Evolutionary conservation across 2,797 vertebrate genomes (phyloP), one percentile per base, ranked within the genome.

Genomic region (Sylvia borin): DNA sequence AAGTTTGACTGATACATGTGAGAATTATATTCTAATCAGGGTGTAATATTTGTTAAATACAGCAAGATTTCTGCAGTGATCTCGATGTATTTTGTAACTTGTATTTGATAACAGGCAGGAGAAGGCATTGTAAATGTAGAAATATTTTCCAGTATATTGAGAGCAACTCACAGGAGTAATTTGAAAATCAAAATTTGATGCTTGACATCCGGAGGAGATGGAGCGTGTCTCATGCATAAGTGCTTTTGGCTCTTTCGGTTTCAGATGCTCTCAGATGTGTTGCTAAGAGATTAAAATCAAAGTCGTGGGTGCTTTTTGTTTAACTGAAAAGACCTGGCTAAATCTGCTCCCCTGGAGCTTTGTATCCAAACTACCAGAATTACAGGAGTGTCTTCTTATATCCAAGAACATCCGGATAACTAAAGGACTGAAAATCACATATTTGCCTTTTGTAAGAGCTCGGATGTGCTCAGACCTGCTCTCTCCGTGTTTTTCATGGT

Each of bases 1-100:
- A 32, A 19, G 10, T 36, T 66, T 53, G 32, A 42, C 19, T 53
- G 20, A 16, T 60, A 12, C 0, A 1, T 6, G 1, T 22, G 2
- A 21, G 12, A 70, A 10, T 47, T 27, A 7, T 4, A 7, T 19
- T 80, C 25, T 13, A n/a, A 84, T 29, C 25, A 25, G 22, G 4
- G 7, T 13, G 43, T 31, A 26, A 1, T 15, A 19, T 42, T 65
- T 34, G 34, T 87, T 61, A 70, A 81, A 38, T 26, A 7, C 0
- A 4, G 13, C 9, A 31, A 9, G 9, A 17, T 54, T 91, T 86
- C n/a, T 88, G 34, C 29, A 15, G 27, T 17, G 17, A 20, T 45
- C 11, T 68, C 0, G 5, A 4, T 22, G 17, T 24, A 2, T 61
- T 88, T 72, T 40, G 6, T 68, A 47, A 22, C 15, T 45, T 15